phyloP scores from a whole-genome alignment of 2,888 invertebrate species.

The Drosophila cognata region DNA sequence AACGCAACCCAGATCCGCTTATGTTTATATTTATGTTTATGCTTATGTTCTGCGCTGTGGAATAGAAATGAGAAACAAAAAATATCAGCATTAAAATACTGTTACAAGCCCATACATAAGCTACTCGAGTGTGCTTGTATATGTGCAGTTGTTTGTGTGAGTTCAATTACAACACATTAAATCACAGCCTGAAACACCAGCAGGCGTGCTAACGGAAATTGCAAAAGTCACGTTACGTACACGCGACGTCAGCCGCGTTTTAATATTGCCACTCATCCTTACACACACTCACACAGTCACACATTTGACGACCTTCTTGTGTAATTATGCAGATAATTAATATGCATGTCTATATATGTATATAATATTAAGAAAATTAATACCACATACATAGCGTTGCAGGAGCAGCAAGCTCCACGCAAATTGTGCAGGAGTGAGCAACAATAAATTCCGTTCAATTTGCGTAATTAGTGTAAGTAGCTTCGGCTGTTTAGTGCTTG shows the following conservation, averaged over 20 bases:
- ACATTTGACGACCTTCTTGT: constrained; percentile 36
- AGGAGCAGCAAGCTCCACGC: constrained; percentile 23
- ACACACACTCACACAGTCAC: constrained; percentile 9
- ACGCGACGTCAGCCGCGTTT: constrained; percentile 54
- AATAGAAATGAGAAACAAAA: constrained; percentile 9
- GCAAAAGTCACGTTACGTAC: constrained; percentile 60
- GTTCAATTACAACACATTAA: constrained; percentile 58
- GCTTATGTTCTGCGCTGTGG: constrained; percentile 16
- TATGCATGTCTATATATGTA: constrained; percentile 63
- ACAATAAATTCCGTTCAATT: constrained; percentile 76
- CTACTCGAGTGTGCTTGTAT: not conserved
- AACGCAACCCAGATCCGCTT: constrained; percentile 34
- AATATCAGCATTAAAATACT: constrained; percentile 7
- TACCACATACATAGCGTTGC: constrained; percentile 57
- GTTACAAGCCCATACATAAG: constrained; percentile 12
- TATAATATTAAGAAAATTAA: constrained; percentile 70
- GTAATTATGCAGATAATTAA: constrained; percentile 79
- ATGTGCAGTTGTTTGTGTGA: constrained; percentile 4
- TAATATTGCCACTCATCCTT: constrained; percentile 54
- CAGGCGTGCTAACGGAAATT: constrained; percentile 7
- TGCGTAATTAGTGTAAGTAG: constrained; percentile 71
- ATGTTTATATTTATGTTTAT: constrained; percentile 14
- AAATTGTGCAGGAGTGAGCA: constrained; percentile 17
- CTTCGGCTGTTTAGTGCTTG: constrained; percentile 25
- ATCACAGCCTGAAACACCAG: constrained; percentile 25